Evolutionary conservation across 1,140 invertebrate species (phyloP), one percentile per base, ranked within the genome.

Genomic region (Macrobrachium rosenbergii): DNA sequence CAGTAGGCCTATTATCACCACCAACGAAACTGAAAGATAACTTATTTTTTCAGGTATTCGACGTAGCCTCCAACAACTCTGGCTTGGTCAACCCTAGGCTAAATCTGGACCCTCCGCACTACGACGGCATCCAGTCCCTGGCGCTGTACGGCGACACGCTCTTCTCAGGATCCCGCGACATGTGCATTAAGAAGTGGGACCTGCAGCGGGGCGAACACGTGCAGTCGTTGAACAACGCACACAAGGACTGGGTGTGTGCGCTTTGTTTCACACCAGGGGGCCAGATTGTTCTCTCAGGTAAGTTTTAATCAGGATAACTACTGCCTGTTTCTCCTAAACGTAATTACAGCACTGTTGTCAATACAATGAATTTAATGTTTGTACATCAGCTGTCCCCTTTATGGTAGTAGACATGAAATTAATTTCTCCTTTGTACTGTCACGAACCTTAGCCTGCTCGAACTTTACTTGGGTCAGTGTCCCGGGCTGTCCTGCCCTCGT

Each of bases 121-220:
- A 98, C 92, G 97, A 98, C 91, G 97, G 97, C 14, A 96, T 98
- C 67, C 95, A 97, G 91, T 95, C 95, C 75, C 93, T 98, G 58
- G 94, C 95, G n/a, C 93, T 96, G 62, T 90, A 91, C 72, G 94
- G 94, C 23, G 92, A 94, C 77, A 94, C 93, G 6, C 92, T 98
- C 17, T 98, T 97, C 93, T 96, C 95, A 91, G 97, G 96, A 78
- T 97, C 96, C 0, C 92, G 97, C 45, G 97, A 98, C 91, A 96
- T 94, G 92, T 96, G 96, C 91, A 96, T 98, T 90, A 98, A 98
- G 93, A 95, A 96, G 91, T 98, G 96, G 96, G 94, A 96, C 90
- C 92, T 97, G 11, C 91, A 92, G 21, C 94, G 94, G 89, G 94
- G 95, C 92, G 94, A 95, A 88, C 92, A 96, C 76, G 91, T 94